Base-by-base conservation (phyloP, 2,113 vertebrate genomes). In the Chascanopsetta lugubris region DNA sequence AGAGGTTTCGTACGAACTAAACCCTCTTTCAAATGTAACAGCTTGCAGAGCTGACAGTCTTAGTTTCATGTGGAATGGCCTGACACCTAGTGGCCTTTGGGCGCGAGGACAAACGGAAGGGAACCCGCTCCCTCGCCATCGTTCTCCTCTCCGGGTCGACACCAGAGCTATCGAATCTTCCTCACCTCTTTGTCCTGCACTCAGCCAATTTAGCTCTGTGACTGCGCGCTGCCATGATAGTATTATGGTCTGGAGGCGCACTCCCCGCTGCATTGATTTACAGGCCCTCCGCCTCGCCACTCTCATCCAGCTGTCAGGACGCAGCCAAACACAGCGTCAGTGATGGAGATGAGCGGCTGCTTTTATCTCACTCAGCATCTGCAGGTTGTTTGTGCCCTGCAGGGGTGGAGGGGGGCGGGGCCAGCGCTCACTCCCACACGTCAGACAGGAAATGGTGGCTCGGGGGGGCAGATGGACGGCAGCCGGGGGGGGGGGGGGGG, bases 261-360 rank as follows among this genome's bases (percentile, higher is more conserved):
- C 29, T 70, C 74, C 61, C 58, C 6, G 18, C 45, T 69, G 64
- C 46, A 74, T 71, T 78, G 77, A 83, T 85, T 83, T 60, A 85
- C 60, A 55, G 73, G 34, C 61, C 29, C 61, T 66, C 34, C n/a
- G 61, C 32, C 57, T 64, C 46, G 69, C 49, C 69, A 49, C 67
- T 77, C 43, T 61, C 9, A 51, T 59, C 56, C 60, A 62, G 72
- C 72, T 72, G 61, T 42, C 74, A 43, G 72, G 15, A 61, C n/a
- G 11, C 20, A 68, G 25, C 30, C 62, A 60, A 66, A 53, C 42
- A 58, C 63, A 29, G 59, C 53, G 47, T 21, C 62, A 59, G 20
- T 61, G n/a, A 63, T 77, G 59, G 18, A 70, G 69, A 79, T 72
- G 6, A 47, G 12, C 62, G 75, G 69, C 7, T 18, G 56, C 73